Base-by-base conservation (phyloP, 1,140 invertebrate genomes). In the Amyelois transitella region DNA sequence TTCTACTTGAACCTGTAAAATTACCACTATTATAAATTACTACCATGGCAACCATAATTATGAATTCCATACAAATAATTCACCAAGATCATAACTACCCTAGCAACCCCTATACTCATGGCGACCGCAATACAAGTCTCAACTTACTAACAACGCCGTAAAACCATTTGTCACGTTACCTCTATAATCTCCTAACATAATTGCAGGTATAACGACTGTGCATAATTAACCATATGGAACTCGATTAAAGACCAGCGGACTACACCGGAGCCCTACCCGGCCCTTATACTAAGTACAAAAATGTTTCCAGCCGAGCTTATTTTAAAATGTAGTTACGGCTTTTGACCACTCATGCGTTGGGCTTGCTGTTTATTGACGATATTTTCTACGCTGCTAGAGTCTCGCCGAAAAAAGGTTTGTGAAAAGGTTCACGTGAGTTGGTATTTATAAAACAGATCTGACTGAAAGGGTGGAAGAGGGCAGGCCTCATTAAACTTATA, bases 221-320 rank as follows among this genome's bases (percentile, higher is more conserved):
- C 67, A 73, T 76, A 76, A 78, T 78, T 78, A 78, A 76, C 57
- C 71, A 75, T 76, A 64, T 72, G 71, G 72, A 69, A 74, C 63
- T 49, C 70, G 75, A 78, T 78, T 78, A 78, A 68, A 47, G 53
- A 58, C 60, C 60, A 50, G 51, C 17, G 32, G 32, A 28, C 25
- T 17, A 28, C 32, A 17, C 17, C 51, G 25, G 43, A 47, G 22
- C 53, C 14, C 25, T 54, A 38, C 18, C 3, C 18, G n/a, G 4
- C 53, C 44, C 24, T 47, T 54, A 44, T 24, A 54, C 17, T 24
- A 43, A 25, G 43, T 44, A 45, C 43, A 53, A 53, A 53, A 53
- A 52, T 51, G 45, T 14, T 53, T 53, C 20, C 12, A 53, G 51
- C 38, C 14, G 18, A 25, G 24, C 49, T 51, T 28, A 10, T n/a